phyloP scores from a whole-genome alignment of 2,113 vertebrate species.

The Salvelinus sp. region DNA sequence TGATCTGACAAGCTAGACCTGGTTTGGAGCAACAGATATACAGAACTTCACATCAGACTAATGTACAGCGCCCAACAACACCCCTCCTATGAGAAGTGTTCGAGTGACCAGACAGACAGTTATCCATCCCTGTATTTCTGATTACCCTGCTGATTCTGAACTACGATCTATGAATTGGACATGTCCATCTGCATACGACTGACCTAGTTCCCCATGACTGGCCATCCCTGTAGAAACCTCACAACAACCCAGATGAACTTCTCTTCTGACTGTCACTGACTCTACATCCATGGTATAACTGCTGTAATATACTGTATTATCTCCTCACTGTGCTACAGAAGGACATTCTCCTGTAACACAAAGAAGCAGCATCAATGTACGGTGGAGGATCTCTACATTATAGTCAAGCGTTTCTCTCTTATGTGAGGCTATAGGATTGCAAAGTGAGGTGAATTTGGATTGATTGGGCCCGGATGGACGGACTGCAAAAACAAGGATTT shows the following conservation, averaged over 20 bases:
- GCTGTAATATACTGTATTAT: conserved; percentile 63
- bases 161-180: conserved; percentile 65
- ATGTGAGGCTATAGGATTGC: conserved; percentile 61
- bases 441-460: conserved; percentile 64
- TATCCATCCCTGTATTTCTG: conserved; percentile 63
- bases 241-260: conserved; percentile 69
- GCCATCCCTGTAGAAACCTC: conserved; percentile 67
- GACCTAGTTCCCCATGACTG: conserved; percentile 51
- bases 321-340: conserved; percentile 74
- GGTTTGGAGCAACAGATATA: conserved; percentile 8
- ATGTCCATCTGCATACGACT: conserved; percentile 70
- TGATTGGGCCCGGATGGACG: conserved; percentile 66
- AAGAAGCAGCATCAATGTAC: conserved; percentile 74
- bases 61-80: background rate
- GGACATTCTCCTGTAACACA: conserved; percentile 69
- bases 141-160: conserved; percentile 65
- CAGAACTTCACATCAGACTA: background rate
- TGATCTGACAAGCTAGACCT: background rate
- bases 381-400: conserved; percentile 75
- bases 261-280: conserved; percentile 72
- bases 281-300: conserved; percentile 66
- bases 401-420: conserved; percentile 64
- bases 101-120: background rate
- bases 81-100: background rate
- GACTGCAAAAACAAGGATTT: conserved; percentile 78